Evolutionary conservation across 2,888 invertebrate species (phyloP).

Genomic region (Scaptomyza caliginosa): DNA sequence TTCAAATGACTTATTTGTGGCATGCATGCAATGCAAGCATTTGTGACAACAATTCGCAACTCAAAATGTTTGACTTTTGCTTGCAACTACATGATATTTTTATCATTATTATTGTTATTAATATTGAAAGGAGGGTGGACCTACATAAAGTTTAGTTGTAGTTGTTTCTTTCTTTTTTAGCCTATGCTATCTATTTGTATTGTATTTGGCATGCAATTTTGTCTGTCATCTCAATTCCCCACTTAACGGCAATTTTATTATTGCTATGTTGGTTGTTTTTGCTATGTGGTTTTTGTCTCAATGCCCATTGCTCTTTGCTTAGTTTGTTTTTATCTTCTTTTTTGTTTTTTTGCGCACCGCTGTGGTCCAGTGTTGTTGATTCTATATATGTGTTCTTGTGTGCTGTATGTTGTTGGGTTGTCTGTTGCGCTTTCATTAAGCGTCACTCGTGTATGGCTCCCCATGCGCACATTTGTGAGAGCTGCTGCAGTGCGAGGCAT

Average conservation of each 20-base stretch:
- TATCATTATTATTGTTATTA: not conserved
- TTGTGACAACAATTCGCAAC: not conserved
- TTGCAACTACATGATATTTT: not conserved
- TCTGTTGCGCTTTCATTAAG: constrained; percentile 79
- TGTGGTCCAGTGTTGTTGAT: constrained; percentile 47
- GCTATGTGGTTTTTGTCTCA: constrained; percentile 22
- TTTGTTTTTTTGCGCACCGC: constrained; percentile 24
- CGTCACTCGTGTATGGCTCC: constrained; percentile 74
- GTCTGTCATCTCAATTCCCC: constrained; percentile 65
- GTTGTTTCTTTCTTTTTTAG: not conserved
- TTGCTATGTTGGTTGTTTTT: constrained; percentile 57
- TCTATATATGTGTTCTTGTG: not conserved
- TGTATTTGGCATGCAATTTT: constrained; percentile 1
- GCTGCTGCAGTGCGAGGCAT: constrained; percentile 15
- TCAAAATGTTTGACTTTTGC: constrained; percentile 8
- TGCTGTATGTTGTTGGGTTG: constrained; percentile 15
- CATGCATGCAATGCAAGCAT: constrained; percentile 28
- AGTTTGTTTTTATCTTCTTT: constrained; percentile 25
- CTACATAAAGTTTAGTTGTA: not conserved
- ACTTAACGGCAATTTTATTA: constrained; percentile 73
- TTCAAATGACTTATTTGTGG: constrained; percentile 1
- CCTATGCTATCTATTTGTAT: not conserved
- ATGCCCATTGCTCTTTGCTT: constrained; percentile 24
- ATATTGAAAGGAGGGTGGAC: not conserved
- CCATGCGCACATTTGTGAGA: constrained; percentile 60